Percentiles rank a stretch among this genome's conserved stretches.
Conservation (phyloP, 2,888 invertebrate genomes). For the Eilema sororculum region DNA sequence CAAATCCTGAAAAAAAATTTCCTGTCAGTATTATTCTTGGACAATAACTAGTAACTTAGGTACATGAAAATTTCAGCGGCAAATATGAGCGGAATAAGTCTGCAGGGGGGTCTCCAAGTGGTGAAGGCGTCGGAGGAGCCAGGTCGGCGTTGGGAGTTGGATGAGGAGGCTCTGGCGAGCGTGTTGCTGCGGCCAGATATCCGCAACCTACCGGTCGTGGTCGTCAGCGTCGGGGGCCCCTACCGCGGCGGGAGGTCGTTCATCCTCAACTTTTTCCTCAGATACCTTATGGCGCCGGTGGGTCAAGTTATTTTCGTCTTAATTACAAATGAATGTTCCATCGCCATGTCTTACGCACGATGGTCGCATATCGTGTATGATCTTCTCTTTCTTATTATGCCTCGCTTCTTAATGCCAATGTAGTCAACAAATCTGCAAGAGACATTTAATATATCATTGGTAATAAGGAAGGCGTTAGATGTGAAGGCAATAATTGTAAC, state of each 20-base stretch:
- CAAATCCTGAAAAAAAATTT: no score
- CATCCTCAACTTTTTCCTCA: constrained; percentile 60
- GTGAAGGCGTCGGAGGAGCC: constrained; percentile 40
- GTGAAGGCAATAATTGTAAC: no score
- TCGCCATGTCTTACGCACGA: no score
- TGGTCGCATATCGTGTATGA: no score
- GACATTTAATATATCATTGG: no score
- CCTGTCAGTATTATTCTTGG: not conserved
- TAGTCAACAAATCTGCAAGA: no score
- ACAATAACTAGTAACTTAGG: not conserved
- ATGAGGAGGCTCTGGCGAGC: constrained; percentile 44
- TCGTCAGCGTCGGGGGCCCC: constrained; percentile 63
- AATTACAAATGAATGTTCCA: no score
- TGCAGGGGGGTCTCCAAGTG: constrained; percentile 44
- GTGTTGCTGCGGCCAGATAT: constrained; percentile 47
- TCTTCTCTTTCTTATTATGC: not conserved
- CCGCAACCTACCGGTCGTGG: constrained; percentile 52
- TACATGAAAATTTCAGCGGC: constrained; percentile 8
- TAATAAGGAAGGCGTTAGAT: no score
- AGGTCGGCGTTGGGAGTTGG: constrained; percentile 41
- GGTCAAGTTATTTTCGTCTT: constrained; percentile 18
- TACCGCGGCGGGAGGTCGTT: constrained; percentile 65
- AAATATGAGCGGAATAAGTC: constrained; percentile 21
- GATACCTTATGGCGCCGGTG: constrained; percentile 59
- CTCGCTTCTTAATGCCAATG: no score